Conservation (phyloP, 2,797 vertebrate genomes). For the Lutjanus campechanus region DNA sequence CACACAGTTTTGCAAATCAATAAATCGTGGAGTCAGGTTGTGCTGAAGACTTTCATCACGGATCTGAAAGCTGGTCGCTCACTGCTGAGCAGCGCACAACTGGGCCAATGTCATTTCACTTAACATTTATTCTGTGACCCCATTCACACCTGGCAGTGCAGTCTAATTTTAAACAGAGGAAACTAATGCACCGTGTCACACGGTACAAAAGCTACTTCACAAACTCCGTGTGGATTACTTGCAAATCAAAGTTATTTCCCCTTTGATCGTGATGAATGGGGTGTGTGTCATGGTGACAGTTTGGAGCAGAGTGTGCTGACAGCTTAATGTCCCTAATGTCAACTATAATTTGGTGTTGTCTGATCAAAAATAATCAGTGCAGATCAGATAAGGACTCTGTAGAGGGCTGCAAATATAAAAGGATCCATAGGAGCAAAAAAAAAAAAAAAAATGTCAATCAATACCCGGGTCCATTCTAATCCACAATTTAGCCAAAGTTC, state of each 20-base stretch:
- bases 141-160: constrained; percentile 14
- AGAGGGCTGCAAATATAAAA: neutral
- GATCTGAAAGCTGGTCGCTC: constrained; percentile 1
- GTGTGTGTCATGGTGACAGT: neutral
- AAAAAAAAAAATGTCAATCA: neutral
- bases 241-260: neutral
- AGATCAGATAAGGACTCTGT: neutral
- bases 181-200: neutral
- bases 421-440: neutral
- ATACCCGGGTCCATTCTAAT: neutral
- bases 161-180: constrained; percentile 25
- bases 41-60: constrained; percentile 27
- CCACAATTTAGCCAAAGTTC: neutral
- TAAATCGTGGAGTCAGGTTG: neutral
- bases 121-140: constrained; percentile 17
- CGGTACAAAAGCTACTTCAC: neutral
- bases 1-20: neutral
- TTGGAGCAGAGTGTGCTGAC: neutral
- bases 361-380: neutral
- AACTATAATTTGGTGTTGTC: neutral
- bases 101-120: constrained; percentile 20
- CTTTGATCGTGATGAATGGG: neutral
- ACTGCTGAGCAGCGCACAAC: constrained; percentile 9
- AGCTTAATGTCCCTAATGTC: neutral
- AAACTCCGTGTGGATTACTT: neutral